These are phyloP conservation scores for Morpho helenor DNA, from an alignment of 2,888 invertebrate species.

Conservation along the genomic window DNA sequence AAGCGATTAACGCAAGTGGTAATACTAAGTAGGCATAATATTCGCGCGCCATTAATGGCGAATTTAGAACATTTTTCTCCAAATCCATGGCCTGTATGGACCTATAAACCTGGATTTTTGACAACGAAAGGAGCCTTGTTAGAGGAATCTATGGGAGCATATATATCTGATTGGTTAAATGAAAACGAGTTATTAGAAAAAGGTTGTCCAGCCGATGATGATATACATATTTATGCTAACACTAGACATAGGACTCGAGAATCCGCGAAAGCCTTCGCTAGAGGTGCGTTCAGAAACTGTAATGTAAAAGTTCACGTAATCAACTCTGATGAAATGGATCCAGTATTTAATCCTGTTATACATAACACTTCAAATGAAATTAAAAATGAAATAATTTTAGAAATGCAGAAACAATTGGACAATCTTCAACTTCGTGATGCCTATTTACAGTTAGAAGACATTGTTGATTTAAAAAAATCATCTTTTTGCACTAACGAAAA, in stretches of 20 bases:
- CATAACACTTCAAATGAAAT: slow-evolving; percentile 38
- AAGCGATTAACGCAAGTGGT: slow-evolving; percentile 45
- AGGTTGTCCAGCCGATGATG: slow-evolving; percentile 40
- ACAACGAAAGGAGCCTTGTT: slow-evolving; percentile 52
- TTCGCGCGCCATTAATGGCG: slow-evolving; percentile 48
- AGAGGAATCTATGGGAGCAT: slow-evolving; percentile 56
- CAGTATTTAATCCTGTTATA: slow-evolving; percentile 47
- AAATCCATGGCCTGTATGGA: slow-evolving; percentile 48
- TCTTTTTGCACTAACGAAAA: slow-evolving; percentile 39
- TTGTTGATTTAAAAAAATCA: slow-evolving; percentile 48
- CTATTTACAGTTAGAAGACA: slow-evolving; percentile 41
- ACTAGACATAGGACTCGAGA: slow-evolving; percentile 48
- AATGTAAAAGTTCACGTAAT: slow-evolving; percentile 40
- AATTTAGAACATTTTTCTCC: slow-evolving; percentile 39
- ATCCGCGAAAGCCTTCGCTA: slow-evolving; percentile 49
- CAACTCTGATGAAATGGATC: slow-evolving; percentile 40
- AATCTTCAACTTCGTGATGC: slow-evolving; percentile 36
- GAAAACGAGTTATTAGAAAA: slow-evolving; percentile 37
- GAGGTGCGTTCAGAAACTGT: slow-evolving; percentile 49
- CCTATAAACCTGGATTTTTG: slow-evolving; percentile 40
- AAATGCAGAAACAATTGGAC: slow-evolving; percentile 45
- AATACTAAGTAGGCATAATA: slow-evolving; percentile 54
- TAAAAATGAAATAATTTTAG: slow-evolving; percentile 33
- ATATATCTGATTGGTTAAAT: slow-evolving; percentile 49
- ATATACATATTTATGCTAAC: slow-evolving; percentile 52